Percentiles rank a stretch among this genome's conserved stretches.
Evolutionary conservation across 1,140 invertebrate species (phyloP).

Genomic region (Drosophila tani): DNA sequence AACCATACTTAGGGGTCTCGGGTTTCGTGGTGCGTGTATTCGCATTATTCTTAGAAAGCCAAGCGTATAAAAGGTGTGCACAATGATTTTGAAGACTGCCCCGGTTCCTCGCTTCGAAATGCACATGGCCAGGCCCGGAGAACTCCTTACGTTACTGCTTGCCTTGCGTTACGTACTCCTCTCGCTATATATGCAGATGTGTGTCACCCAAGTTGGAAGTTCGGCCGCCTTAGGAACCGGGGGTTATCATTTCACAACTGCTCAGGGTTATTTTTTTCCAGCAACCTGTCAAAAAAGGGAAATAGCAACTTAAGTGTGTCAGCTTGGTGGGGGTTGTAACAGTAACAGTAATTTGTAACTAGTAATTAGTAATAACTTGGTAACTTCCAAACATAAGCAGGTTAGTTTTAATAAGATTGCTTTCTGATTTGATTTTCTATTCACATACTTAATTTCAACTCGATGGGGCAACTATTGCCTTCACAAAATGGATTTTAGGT

Average conservation of each 20-base stretch:
- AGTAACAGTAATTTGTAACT: background rate
- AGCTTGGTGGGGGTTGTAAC: background rate
- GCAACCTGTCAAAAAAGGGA: background rate
- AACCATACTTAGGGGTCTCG: conserved; percentile 80
- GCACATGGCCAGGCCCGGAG: conserved; percentile 10
- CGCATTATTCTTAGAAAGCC: conserved; percentile 81
- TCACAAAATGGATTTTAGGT: too few species aligned
- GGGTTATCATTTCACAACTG: conserved; percentile 15
- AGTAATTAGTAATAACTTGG: background rate
- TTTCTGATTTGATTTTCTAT: too few species aligned
- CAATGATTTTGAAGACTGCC: conserved; percentile 74
- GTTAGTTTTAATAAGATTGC: background rate
- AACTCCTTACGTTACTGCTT: conserved; percentile 28
- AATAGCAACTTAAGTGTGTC: background rate
- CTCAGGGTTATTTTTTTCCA: background rate
- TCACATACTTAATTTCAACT: background rate
- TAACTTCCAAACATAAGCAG: background rate
- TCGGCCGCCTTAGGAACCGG: conserved; percentile 3
- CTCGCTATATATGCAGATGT: conserved; percentile 23
- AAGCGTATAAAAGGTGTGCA: conserved; percentile 81
- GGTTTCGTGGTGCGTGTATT: conserved; percentile 80
- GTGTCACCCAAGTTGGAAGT: conserved; percentile 37
- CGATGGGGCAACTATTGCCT: background rate
- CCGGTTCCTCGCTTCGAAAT: conserved; percentile 15
- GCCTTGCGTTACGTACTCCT: conserved; percentile 15